These are phyloP conservation scores for Corydoras maculifer DNA, from an alignment of 2,113 vertebrate genomes.

Conservation along the genomic window DNA sequence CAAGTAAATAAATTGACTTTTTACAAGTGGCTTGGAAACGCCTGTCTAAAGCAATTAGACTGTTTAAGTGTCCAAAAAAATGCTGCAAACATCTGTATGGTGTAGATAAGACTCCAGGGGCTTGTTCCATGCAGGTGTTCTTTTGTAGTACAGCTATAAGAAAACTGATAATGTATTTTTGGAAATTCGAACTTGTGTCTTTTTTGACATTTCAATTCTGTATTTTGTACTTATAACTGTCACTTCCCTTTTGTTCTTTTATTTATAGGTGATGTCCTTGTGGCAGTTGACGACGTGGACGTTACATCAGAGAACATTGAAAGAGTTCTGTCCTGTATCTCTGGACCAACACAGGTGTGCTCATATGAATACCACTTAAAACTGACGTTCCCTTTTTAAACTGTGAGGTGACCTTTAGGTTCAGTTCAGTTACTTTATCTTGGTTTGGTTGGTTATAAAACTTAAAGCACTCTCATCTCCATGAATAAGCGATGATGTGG, in stretches of 20 bases:
- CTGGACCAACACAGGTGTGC: constrained; percentile 85
- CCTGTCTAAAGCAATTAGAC: constrained; percentile 56
- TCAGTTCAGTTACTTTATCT: too few relatives aligned
- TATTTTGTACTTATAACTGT: too few relatives aligned
- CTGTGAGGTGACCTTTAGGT: too few relatives aligned
- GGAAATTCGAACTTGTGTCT: too few relatives aligned
- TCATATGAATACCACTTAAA: too few relatives aligned
- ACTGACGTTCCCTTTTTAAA: too few relatives aligned
- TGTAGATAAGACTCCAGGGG: too few relatives aligned
- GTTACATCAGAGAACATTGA: constrained; percentile 92
- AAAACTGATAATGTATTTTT: not conserved
- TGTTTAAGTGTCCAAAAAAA: constrained; percentile 29
- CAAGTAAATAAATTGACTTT: constrained; percentile 43
- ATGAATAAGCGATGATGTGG: not conserved
- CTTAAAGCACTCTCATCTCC: not conserved
- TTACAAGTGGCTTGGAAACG: constrained; percentile 38
- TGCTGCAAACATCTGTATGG: too few relatives aligned
- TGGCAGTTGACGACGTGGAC: constrained; percentile 92
- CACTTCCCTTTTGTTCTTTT: not conserved
- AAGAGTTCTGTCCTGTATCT: constrained; percentile 88
- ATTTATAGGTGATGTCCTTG: constrained; percentile 70
- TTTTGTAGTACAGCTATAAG: too few relatives aligned
- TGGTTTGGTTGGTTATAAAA: too few relatives aligned
- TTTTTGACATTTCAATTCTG: too few relatives aligned
- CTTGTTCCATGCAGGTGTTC: too few relatives aligned